phyloP scores from a whole-genome alignment of 1,140 invertebrate genomes.

The Cephus cinctus region DNA sequence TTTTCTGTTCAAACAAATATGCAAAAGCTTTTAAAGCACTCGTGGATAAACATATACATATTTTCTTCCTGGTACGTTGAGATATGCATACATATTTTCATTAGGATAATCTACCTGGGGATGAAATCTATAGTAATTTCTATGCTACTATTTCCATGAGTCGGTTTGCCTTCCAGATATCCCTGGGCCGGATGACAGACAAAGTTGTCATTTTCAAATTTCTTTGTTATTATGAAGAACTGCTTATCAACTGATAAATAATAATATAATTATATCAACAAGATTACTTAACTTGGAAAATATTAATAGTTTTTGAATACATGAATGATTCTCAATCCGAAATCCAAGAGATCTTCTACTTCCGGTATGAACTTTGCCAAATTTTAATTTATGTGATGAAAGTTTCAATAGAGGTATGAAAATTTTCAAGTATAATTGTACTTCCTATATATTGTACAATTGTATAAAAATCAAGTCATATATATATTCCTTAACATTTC shows the following conservation, averaged over 20 bases:
- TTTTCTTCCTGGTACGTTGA: too few relatives aligned
- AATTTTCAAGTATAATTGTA: constrained; percentile 22
- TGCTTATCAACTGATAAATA: constrained; percentile 9
- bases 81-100: neutral
- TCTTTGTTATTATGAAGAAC: constrained; percentile 9
- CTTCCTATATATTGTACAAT: constrained; percentile 12
- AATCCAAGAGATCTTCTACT: constrained; percentile 16
- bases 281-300: neutral
- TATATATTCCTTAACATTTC: neutral
- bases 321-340: constrained; percentile 20
- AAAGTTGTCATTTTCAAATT: constrained; percentile 13
- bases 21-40: too few relatives aligned
- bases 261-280: neutral
- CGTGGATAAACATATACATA: too few relatives aligned
- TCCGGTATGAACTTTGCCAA: constrained; percentile 18
- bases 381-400: constrained; percentile 20
- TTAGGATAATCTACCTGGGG: constrained; percentile 17
- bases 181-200: constrained; percentile 6
- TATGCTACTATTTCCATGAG: neutral
- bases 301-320: constrained; percentile 11
- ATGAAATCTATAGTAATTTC: constrained; percentile 16
- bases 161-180: neutral
- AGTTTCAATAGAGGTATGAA: constrained; percentile 18
- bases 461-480: neutral
- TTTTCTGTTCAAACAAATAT: constrained; percentile 5